phyloP scores from a whole-genome alignment of 2,797 vertebrate genomes.

The Acrocephalus scirpaceus region DNA sequence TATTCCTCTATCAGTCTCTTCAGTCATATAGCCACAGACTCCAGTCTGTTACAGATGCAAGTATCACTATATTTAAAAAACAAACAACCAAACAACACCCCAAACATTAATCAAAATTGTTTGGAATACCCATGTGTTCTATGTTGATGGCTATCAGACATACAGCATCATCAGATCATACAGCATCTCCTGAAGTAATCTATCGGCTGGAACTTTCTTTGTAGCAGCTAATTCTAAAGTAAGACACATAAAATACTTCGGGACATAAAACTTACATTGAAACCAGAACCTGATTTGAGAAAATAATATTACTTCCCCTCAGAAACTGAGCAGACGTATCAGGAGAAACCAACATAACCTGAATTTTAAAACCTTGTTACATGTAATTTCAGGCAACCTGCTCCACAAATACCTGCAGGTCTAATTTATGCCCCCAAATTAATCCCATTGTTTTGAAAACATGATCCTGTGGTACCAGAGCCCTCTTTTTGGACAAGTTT shows the following conservation, averaged over 20 bases:
- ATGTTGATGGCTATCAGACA: neutral
- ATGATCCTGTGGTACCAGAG: neutral
- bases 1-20: neutral
- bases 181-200: neutral
- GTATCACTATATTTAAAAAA: neutral
- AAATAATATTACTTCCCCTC: neutral
- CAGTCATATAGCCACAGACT: neutral
- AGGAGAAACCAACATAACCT: neutral
- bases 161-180: neutral
- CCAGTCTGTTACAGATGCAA: neutral
- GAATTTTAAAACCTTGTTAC: neutral
- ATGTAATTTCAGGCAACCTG: neutral
- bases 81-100: rapidly evolving
- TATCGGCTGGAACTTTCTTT: neutral
- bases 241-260: neutral
- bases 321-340: neutral
- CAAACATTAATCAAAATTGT: neutral
- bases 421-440: neutral
- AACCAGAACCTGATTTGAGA: neutral
- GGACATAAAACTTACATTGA: neutral
- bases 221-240: neutral
- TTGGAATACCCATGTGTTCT: neutral
- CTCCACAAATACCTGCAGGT: neutral
- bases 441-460: neutral
- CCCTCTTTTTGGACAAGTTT: neutral